Evolutionary conservation across 2,888 invertebrate genomes (phyloP).

Genomic region (Apodemia mormo): DNA sequence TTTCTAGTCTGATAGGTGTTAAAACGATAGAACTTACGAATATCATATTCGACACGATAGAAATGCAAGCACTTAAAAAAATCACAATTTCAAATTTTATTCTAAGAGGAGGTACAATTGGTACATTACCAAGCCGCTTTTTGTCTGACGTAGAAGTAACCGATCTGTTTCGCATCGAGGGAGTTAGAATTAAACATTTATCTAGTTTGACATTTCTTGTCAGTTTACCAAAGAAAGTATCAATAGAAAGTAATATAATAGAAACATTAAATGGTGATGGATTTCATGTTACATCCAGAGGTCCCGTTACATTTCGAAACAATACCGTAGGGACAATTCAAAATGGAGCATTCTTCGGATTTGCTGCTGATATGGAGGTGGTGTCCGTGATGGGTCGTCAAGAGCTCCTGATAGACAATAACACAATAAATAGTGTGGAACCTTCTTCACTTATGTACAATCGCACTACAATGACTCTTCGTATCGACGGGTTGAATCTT

Average conservation of each 20-base stretch:
- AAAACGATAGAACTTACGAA: conserved; percentile 84
- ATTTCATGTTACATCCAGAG: conserved; percentile 83
- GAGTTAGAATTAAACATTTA: conserved; percentile 83
- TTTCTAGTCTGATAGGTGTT: conserved; percentile 86
- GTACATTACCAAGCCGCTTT: conserved; percentile 85
- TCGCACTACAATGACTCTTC: conserved; percentile 75
- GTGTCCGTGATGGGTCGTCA: conserved; percentile 65
- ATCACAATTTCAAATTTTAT: conserved; percentile 86
- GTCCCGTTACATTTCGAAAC: conserved; percentile 84
- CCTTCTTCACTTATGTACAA: conserved; percentile 83
- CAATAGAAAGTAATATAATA: conserved; percentile 82
- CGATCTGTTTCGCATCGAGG: conserved; percentile 84
- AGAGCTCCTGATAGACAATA: conserved; percentile 84
- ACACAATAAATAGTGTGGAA: conserved; percentile 80
- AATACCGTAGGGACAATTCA: conserved; percentile 82
- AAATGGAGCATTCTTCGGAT: conserved; percentile 84
- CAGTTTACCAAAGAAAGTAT: conserved; percentile 82
- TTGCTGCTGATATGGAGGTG: conserved; percentile 74
- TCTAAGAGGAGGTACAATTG: conserved; percentile 83
- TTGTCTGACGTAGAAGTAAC: conserved; percentile 88
- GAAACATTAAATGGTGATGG: conserved; percentile 84
- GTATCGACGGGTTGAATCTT: conserved; percentile 82
- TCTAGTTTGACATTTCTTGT: conserved; percentile 87
- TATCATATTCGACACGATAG: conserved; percentile 82
- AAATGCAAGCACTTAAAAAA: conserved; percentile 89